Base-by-base conservation (phyloP, 2,113 vertebrate species). In the Vulpes vulpes region DNA sequence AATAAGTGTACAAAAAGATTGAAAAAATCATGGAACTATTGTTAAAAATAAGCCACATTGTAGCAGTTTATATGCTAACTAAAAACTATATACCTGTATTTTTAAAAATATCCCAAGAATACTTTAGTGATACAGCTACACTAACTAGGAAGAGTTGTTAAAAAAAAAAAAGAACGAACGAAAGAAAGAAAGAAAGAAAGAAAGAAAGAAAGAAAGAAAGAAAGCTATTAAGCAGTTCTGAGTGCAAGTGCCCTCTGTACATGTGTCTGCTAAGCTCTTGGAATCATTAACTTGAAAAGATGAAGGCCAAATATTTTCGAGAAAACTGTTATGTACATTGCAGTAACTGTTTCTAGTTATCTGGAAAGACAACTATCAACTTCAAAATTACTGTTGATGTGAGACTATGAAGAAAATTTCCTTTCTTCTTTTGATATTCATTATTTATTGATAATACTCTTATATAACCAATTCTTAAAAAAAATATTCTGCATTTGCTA, bases 81-180 rank as follows among this genome's bases (percentile, higher is more conserved):
- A n/a, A 96, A 93, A 76, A 76, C 20, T 78, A 62, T 62, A 90
- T 16, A 81, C 74, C 8, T 76, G 74, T 59, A 62, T 43, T 95
- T 95, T 81, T 35, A 35, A 67, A 49, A 64, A 32, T 12, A 71
- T 62, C 9, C 38, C 27, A 86, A 65, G 43, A 95, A 60, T 87
- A 91, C 79, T 83, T 25, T 67, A 23, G 43, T 43, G 60, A 59
- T 59, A 51, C 3, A 88, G 57, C 10, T 78, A 80, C 30, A 71
- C 2, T 38, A 23, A 71, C 2, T 38, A 23, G 14, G 67, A 60
- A 78, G 43, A 60, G 15, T 55, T 55, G 11, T 15, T 76, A 16
- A 4, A 57, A 74, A 86, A 67, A 62, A 60, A 8, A 43, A 1
- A n/a, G n/a, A n/a, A n/a, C n/a, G n/a, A n/a, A n/a, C n/a, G n/a